These are phyloP conservation scores for Ptychochromis oligacanthus DNA, from an alignment of 2,113 vertebrate species.

Conservation along the genomic window DNA sequence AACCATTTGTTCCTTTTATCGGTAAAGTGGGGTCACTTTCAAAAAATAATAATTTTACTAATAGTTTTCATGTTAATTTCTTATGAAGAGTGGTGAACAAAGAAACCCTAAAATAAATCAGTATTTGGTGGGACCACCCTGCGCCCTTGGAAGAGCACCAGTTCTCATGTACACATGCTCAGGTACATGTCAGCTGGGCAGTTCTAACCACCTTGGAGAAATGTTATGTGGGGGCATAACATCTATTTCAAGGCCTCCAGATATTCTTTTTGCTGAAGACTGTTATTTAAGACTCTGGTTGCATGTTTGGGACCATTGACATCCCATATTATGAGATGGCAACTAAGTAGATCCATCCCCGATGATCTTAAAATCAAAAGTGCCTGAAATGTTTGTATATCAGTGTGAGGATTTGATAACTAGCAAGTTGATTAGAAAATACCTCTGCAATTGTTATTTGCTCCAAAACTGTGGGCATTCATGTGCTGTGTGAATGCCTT, in stretches of 20 bases:
- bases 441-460: background rate
- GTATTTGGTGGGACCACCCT: background rate
- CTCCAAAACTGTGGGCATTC: background rate
- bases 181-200: background rate
- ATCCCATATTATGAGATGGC: no score
- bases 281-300: background rate
- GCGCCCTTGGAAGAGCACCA: background rate
- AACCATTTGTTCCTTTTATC: background rate
- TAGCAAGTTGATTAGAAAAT: background rate
- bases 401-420: background rate
- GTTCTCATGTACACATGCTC: background rate
- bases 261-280: background rate
- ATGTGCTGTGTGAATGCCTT: background rate
- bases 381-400: background rate
- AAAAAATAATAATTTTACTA: background rate
- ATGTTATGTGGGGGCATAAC: background rate
- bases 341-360: background rate
- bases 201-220: background rate
- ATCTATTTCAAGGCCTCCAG: background rate
- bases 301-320: background rate
- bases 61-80: no score
- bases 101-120: background rate
- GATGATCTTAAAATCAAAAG: background rate
- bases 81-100: no score
- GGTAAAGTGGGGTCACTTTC: background rate